A percentile compares a stretch with the other conserved stretches of the same genome.
Evolutionary conservation across 2,113 vertebrate genomes (phyloP).

Genomic region (Abramis brama): DNA sequence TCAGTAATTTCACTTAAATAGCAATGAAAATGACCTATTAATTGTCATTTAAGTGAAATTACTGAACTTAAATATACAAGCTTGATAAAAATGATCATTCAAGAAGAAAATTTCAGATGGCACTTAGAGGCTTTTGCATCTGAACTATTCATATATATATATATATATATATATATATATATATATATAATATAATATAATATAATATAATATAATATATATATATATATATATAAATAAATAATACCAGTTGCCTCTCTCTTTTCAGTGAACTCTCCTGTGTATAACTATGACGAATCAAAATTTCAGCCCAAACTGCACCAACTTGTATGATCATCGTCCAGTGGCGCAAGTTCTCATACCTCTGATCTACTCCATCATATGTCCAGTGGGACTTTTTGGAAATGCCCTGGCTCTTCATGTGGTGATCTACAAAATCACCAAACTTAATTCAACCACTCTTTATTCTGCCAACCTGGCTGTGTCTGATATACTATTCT

Average conservation of each 20-base stretch:
- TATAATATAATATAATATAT: too few relatives aligned
- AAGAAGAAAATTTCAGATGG: too few relatives aligned
- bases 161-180: too few relatives aligned
- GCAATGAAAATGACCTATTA: too few relatives aligned
- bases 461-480: conserved; percentile 93
- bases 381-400: conserved; percentile 85
- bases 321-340: conserved; percentile 83
- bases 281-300: background rate
- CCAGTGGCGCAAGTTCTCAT: conserved; percentile 80
- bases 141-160: too few relatives aligned
- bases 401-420: conserved; percentile 88
- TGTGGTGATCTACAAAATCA: conserved; percentile 85
- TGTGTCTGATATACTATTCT: conserved; percentile 92
- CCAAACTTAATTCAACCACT: conserved; percentile 95
- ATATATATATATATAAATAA: too few relatives aligned
- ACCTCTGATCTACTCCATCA: conserved; percentile 82
- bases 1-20: too few relatives aligned
- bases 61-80: too few relatives aligned
- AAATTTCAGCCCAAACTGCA: conserved; percentile 55
- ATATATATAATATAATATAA: too few relatives aligned
- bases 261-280: background rate
- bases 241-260: background rate
- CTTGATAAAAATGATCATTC: too few relatives aligned
- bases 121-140: too few relatives aligned
- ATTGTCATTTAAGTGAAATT: too few relatives aligned